phyloP scores from a whole-genome alignment of 2,797 vertebrate genomes.

The Carcharodon carcharias region DNA sequence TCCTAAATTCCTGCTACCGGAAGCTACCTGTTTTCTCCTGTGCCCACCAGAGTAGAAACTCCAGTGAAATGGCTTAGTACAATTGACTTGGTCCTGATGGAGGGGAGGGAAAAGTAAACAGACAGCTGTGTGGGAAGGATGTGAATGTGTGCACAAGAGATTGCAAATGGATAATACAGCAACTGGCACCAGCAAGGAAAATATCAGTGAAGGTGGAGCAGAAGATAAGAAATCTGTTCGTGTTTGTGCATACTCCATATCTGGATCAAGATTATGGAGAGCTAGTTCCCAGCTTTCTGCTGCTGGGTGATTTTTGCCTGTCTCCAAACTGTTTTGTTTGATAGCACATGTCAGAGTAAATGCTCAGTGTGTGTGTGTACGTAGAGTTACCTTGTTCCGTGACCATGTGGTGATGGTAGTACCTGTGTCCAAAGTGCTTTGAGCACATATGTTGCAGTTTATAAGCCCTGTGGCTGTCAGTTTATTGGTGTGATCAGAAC shows the following conservation, averaged over 20 bases:
- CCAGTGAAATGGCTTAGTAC: neutral
- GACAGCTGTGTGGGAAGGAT: neutral
- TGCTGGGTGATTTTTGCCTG: neutral
- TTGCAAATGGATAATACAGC: neutral
- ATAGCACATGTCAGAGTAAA: neutral
- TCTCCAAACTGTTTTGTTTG: neutral
- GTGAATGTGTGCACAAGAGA: neutral
- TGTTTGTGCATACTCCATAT: neutral
- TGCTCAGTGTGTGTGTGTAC: neutral
- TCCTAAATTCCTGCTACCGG: neutral
- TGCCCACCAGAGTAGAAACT: neutral
- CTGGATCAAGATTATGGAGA: no score
- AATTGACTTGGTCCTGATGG: neutral
- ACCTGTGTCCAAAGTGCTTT: neutral
- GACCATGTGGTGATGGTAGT: neutral
- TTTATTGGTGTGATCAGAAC: neutral
- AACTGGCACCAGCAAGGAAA: neutral
- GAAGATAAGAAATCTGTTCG: neutral
- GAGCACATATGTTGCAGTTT: neutral
- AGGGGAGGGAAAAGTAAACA: neutral
- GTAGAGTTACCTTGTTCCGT: neutral
- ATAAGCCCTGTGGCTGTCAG: neutral
- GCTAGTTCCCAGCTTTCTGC: neutral
- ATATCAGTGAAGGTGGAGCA: neutral
- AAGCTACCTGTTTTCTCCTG: neutral